Evolutionary conservation across 2,797 vertebrate species (phyloP), one percentile per base, ranked within the genome.

Genomic region (Bovichtus variegatus): DNA sequence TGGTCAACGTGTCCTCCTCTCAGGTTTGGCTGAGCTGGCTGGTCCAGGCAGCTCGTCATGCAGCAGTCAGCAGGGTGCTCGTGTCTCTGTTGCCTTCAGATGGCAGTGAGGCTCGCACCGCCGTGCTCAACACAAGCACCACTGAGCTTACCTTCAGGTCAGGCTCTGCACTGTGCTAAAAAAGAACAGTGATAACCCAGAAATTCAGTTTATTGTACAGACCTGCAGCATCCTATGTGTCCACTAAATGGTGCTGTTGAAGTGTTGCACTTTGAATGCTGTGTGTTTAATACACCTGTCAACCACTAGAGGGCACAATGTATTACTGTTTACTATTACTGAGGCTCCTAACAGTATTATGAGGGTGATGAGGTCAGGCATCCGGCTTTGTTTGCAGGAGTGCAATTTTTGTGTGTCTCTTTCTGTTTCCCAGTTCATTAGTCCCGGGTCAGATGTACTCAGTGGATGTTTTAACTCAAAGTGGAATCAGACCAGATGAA

Each of bases 401-500:
- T 51, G 2, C 19, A 25, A 29, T 9, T 13, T 19, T 59, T 50
- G 38, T 75, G 21, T 60, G 1, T 31, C 31, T 81, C 27, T 78
- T 38, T 91, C 4, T 91, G 64, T 81, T 79, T 80, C 58, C 0
- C 91, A 99, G 98, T 89, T 95, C 95, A 57, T 92, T 99, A 80
- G 94, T 95, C 76, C 97, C 98, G 31, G 97, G 95, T 85, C 96
- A 96, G 87, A 96, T 94, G 89, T 99, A 99, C 82, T 93, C 94
- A 0, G 81, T 97, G 71, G 95, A 95, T 1, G 95, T 96, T 63
- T 88, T 96, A 0, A 96, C 97, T 2, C 95, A 98, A 81, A 98
- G 97, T 1, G 97, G 97, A 66, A 80, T 95, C 27, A 93, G 94
- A 71, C 94, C 91, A 0, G 95, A 96, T 74, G 97, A 97, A 54